Base-by-base conservation (phyloP, 2,888 invertebrate genomes). In the Phlogophora meticulosa region DNA sequence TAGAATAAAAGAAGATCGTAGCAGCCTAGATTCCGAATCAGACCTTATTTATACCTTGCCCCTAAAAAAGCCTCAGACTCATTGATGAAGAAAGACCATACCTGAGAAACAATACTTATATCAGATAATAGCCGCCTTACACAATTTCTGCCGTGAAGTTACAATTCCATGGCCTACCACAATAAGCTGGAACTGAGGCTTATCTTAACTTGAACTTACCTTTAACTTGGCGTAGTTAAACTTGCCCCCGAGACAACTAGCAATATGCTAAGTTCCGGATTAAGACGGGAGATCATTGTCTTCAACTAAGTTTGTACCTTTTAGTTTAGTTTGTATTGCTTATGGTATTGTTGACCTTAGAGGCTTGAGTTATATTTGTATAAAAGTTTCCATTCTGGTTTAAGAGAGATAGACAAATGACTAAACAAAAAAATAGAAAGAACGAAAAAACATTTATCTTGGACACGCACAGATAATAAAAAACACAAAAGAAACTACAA, bases 191-290 rank as follows among this genome's bases (percentile, higher is more conserved):
- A 4, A 15, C 51, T 24, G 28, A 9, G 24, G 76, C 80, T 78
- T 78, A 78, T 78, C 78, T 80, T 64, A 57, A 67, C 60, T 66
- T 17, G n/a, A 61, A 76, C 76, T 67, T 78, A 65, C 36, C 64
- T 57, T 24, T 55, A 76, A 77, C 45, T 80, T 63, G 42, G 22
- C 17, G 24, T 28, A 57, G 45, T 57, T 72, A 60, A 55, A 59
- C 58, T 72, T 72, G 40, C 52, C 62, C 49, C 28, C 62, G 36
- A 71, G 76, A 64, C 56, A 43, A 46, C 9, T 32, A 56, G 63
- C 55, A 64, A 55, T 68, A 69, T 64, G 55, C 62, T 55, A 69
- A 77, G 45, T 64, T 72, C 34, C 28, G 66, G 75, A 81, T 80
- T 69, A 75, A 72, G 76, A 76, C 76, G 51, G 59, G 15, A 56